These are phyloP conservation scores for Drosophila prosaltans DNA, from an alignment of 1,140 invertebrate species.

Conservation along the genomic window DNA sequence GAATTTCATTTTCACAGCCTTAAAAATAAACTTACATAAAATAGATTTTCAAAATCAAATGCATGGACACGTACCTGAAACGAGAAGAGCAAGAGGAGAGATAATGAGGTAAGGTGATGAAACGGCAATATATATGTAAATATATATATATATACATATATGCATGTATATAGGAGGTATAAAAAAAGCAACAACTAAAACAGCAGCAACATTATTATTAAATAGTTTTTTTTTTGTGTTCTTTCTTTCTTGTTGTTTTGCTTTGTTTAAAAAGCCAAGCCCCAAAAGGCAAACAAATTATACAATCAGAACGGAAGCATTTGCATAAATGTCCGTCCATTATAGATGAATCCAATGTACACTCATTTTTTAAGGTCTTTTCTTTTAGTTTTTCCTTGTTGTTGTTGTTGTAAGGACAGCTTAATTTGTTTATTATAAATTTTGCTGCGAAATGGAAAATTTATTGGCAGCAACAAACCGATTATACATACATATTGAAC, in stretches of 20 bases:
- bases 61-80: conserved; percentile 54
- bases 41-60: conserved; percentile 39
- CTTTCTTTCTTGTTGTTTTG: not conserved
- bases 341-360: not conserved
- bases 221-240: not conserved
- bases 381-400: not conserved
- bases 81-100: conserved; percentile 15
- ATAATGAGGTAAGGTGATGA: not conserved
- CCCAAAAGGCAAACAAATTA: not conserved
- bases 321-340: conserved; percentile 24
- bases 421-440: no score
- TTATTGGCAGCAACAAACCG: not conserved
- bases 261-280: not conserved
- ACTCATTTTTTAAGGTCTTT: conserved; percentile 11
- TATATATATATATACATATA: conserved; percentile 20
- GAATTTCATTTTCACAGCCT: not conserved
- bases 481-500: conserved; percentile 37
- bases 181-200: no score
- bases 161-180: no score
- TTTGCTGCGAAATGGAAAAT: not conserved
- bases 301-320: conserved; percentile 26
- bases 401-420: no score
- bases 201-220: no score
- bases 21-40: conserved; percentile 44
- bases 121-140: conserved; percentile 33